Evolutionary conservation across 2,113 vertebrate genomes (phyloP).

Genomic region (Prionailurus viverrinus): DNA sequence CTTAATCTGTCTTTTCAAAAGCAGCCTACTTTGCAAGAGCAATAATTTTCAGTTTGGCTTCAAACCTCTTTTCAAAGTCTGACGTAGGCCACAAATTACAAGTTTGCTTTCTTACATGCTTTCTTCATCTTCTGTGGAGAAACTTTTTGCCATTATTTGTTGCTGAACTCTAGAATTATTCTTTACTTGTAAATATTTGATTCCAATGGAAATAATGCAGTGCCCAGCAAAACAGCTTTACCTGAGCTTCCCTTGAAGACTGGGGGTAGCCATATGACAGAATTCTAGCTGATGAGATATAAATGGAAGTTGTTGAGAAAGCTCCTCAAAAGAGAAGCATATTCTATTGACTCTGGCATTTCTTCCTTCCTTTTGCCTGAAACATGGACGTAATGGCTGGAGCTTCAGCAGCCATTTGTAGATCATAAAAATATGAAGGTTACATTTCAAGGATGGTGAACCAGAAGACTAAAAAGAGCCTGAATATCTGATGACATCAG

Average conservation of each 20-base stretch:
- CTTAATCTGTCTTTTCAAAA: conserved; percentile 5
- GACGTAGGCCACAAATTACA: neutral
- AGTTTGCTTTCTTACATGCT: neutral
- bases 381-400: neutral
- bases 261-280: neutral
- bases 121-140: neutral
- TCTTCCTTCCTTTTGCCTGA: neutral
- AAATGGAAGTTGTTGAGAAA: neutral
- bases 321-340: neutral
- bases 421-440: neutral
- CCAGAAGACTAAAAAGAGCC: neutral
- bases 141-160: neutral
- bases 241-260: neutral
- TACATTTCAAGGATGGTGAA: neutral
- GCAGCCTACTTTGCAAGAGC: neutral
- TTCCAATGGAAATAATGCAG: neutral
- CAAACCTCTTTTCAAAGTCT: neutral
- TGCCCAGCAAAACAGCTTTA: neutral
- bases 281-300: neutral
- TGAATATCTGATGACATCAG: neutral
- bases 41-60: neutral
- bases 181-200: neutral
- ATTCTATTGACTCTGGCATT: neutral
- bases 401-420: neutral
- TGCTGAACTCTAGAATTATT: conserved; percentile 9